Base-by-base conservation (phyloP, 2,888 invertebrate species). In the Megamerina dolium region DNA sequence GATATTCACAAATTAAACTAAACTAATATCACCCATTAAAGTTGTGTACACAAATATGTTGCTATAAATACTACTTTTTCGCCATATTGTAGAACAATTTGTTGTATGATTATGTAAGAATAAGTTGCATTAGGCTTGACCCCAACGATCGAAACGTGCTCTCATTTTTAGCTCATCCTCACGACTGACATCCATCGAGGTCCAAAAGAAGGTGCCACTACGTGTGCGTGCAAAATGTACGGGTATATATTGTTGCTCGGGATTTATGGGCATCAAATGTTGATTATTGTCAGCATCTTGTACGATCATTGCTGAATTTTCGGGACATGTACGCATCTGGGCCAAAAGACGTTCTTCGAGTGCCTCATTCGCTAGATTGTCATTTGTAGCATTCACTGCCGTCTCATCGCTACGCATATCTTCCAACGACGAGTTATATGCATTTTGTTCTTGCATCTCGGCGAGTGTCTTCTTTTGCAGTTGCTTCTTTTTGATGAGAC, bases 191-290 rank as follows among this genome's bases (percentile, higher is more conserved):
- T 63, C 66, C 46, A 56, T 55, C 10, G 84, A 80, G 37, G 85
- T 85, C 87, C 87, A 87, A 76, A 86, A 86, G 76, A 87, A 87
- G 50, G 86, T 86, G 51, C 87, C 87, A 51, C 83, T 84, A 58
- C 81, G 80, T 35, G 87, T 86, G 64, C 83, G 77, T 16, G 85
- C 85, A 68, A 87, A 87, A 72, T 86, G 84, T 9, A 87, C 87
- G 4, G 87, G 87, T 26, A 71, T 66, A 45, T 58, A 70, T 54
- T 68, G 66, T 50, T 68, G 64, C 23, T 64, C 56, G 8, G 54
- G 59, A 17, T 61, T 53, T 6, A 68, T 61, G 4, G 68, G 55
- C 38, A 67, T 53, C 9, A 69, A 43, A 36, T 53, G 55, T 6
- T 58, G 59, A 72, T 80, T 79, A 3, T 46, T 37, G 47, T 75